Base-by-base conservation (phyloP, 1,140 invertebrate species). In the Marisa cornuarietis region DNA sequence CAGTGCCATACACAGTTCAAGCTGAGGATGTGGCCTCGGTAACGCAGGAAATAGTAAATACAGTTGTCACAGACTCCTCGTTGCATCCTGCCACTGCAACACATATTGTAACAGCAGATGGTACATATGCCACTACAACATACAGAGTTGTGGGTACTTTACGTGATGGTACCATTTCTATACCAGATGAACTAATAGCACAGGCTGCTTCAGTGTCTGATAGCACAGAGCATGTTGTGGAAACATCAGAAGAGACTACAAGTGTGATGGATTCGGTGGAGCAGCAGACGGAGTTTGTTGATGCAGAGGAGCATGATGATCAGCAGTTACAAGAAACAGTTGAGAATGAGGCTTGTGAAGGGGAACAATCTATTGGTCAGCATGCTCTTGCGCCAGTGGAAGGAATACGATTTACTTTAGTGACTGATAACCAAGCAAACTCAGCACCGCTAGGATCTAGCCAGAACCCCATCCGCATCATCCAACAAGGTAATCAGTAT, bases 401-500 rank as follows among this genome's bases (percentile, higher is more conserved):
- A 18, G 54, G 54, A 16, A n/a, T 82, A 2, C 78, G 77, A 24
- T 82, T 85, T 13, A 85, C 83, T 54, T 68, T 86, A 24, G 83
- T 85, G n/a, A 76, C 86, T 62, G 74, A 83, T 66, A 85, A 84
- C 81, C 91, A 91, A 1, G 90, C 84, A 4, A 91, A 91, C 71
- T 89, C 90, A 54, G 91, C 90, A 74, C 92, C 93, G 31, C 82
- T 93, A 18, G 93, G 93, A 22, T 93, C 93, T 18, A 93, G 92
- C 85, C 92, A 93, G 82, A 94, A 94, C 88, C 93, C 94, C 9
- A 94, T 94, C 81, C 92, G 94, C 86, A 93, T 94, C 66, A 92
- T 94, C 61, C 93, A 94, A 79, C 93, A 94, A 84, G 93, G 93
- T 54, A 92, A 92, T 84, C 91, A 90, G 65, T 93, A 92, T 85